A percentile compares a stretch with the other conserved stretches of the same genome.
Evolutionary conservation across 1,140 invertebrate genomes (phyloP).

Genomic region (Saccostrea cuccullata): DNA sequence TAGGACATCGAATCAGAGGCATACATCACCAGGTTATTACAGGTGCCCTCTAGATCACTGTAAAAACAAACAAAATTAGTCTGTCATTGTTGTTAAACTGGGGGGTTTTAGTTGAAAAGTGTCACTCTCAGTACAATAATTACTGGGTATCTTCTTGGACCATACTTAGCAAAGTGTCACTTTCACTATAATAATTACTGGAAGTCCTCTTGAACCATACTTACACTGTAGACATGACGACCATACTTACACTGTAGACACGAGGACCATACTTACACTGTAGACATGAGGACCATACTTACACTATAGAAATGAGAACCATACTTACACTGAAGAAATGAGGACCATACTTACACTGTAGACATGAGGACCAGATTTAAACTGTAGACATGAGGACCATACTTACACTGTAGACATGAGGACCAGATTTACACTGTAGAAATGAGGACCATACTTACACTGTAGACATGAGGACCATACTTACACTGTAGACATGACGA

Average conservation of each 20-base stretch:
- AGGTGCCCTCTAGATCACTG: neutral
- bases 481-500: too few relatives aligned
- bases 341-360: neutral
- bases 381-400: neutral
- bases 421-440: neutral
- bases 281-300: too few relatives aligned
- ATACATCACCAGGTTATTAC: slow-evolving; percentile 3
- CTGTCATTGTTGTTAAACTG: neutral
- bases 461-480: neutral
- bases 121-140: too few relatives aligned
- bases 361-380: neutral
- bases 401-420: neutral
- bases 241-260: too few relatives aligned
- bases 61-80: neutral
- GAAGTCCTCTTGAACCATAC: too few relatives aligned
- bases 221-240: too few relatives aligned
- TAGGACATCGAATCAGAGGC: neutral
- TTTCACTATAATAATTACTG: too few relatives aligned
- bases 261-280: too few relatives aligned
- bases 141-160: too few relatives aligned
- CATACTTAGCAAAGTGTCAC: too few relatives aligned
- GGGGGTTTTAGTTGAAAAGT: too few relatives aligned
- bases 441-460: neutral
- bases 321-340: neutral
- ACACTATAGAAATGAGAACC: neutral